A percentile compares a stretch with the other conserved stretches of the same genome.
Evolutionary conservation across 2,113 vertebrate species (phyloP).

Genomic region (Chloebia gouldiae): DNA sequence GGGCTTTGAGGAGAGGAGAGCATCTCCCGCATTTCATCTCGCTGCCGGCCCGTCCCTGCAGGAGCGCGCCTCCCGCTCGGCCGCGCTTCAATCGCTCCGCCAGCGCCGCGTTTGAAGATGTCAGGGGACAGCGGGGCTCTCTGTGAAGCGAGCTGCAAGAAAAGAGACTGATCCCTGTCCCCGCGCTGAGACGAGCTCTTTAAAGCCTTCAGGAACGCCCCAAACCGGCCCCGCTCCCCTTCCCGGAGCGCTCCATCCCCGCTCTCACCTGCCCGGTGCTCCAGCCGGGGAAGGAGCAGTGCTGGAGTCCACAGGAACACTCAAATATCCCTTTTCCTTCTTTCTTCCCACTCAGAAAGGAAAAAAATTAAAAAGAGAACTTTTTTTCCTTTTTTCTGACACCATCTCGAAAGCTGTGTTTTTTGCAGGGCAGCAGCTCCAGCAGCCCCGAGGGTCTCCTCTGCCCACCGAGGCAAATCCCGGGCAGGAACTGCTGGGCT

Average conservation of each 20-base stretch:
- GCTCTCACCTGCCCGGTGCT: background rate
- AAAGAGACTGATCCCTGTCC: background rate
- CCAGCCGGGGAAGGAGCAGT: background rate
- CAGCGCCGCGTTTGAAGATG: background rate
- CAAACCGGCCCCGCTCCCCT: background rate
- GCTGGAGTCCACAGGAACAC: background rate
- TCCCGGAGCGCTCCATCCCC: background rate
- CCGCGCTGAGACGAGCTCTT: background rate
- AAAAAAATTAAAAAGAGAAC: background rate
- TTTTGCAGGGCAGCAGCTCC: background rate
- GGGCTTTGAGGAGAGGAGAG: background rate
- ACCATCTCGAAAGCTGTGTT: rapidly evolving
- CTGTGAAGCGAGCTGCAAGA: constrained; percentile 22
- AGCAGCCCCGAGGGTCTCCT: background rate
- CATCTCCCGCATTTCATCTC: background rate
- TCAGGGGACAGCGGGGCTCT: constrained; percentile 3
- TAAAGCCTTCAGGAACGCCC: background rate
- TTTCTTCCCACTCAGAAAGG: background rate
- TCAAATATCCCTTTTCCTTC: background rate
- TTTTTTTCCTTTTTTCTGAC: background rate
- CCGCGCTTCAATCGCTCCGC: background rate
- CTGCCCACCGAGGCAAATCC: background rate
- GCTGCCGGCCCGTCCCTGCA: background rate
- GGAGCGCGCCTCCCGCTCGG: background rate
- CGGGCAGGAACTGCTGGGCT: background rate